Evolutionary conservation across 2,113 vertebrate species (phyloP), one percentile per base, ranked within the genome.

Genomic region (Sporophila hypoxantha): DNA sequence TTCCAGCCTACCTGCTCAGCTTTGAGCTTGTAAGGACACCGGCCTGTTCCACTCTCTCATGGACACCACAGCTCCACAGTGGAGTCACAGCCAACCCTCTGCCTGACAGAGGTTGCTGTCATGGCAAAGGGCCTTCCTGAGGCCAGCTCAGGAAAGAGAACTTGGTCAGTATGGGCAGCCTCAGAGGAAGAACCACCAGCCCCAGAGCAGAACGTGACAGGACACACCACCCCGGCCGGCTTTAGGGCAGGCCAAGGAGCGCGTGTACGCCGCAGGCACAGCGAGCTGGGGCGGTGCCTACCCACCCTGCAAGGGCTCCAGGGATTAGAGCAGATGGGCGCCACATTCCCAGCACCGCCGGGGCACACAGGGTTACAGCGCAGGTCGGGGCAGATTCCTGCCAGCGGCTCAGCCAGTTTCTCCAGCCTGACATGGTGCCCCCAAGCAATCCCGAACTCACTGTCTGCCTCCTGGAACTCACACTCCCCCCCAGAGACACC

Each of bases 251-350:
- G 49, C 2, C 2, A 22, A 74, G 52, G 26, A 64, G 59, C 0
- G 0, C 0, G 0, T 26, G 18, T n/a, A 30, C 0, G 1, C 39
- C 0, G 0, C 19, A 50, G 82, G 53, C 49, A 69, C 3, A 1
- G 71, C 12, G 8, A 64, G 82, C 41, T 32, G 69, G 34, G 29
- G 81, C 1, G 0, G 66, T 67, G 59, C 42, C 80, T 46, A 46
- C 73, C 79, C 65, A 62, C 14, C 32, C 2, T 44, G n/a, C 21
- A 8, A 81, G 62, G 53, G 57, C 37, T 50, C 50, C 10, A 8
- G 25, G 68, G 87, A 68, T 67, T 21, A 67, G 66, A 82, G 79
- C 67, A 74, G 88, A 73, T 1, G 7, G 76, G 34, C 42, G 44
- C 36, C 1, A 1, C 52, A 66, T 82, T 91, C 76, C 76, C 76